Evolutionary conservation across 2,797 vertebrate genomes (phyloP).

Genomic region (Sciurus carolinensis): DNA sequence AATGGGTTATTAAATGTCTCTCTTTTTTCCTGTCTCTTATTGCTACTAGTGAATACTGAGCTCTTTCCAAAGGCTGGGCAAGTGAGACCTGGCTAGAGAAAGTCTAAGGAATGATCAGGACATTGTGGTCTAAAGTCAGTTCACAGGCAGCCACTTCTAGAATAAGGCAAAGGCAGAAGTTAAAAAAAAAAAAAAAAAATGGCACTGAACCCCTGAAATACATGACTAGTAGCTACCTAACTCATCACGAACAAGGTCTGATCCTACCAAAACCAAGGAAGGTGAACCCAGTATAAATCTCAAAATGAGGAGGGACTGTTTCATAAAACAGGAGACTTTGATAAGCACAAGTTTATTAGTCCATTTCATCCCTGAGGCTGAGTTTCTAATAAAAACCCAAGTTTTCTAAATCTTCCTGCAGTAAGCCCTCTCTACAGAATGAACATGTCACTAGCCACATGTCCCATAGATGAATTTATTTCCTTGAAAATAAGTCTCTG

Average conservation of each 20-base stretch:
- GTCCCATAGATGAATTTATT: not conserved
- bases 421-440: not conserved
- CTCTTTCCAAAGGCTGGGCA: not conserved
- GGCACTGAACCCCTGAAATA: not conserved
- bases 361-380: not conserved
- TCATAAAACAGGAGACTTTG: not conserved
- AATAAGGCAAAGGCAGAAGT: not conserved
- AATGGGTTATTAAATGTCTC: not conserved
- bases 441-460: not conserved
- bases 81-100: not conserved
- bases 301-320: not conserved
- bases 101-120: no score
- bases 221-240: not conserved
- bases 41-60: not conserved
- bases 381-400: not conserved
- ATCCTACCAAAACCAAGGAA: not conserved
- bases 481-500: not conserved
- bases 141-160: not conserved
- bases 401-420: not conserved
- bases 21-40: not conserved
- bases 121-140: not conserved
- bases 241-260: not conserved
- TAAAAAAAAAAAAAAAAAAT: not conserved
- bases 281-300: not conserved
- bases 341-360: not conserved